Base-by-base conservation (phyloP, 2,888 invertebrate species). In the Epinotia nisella region DNA sequence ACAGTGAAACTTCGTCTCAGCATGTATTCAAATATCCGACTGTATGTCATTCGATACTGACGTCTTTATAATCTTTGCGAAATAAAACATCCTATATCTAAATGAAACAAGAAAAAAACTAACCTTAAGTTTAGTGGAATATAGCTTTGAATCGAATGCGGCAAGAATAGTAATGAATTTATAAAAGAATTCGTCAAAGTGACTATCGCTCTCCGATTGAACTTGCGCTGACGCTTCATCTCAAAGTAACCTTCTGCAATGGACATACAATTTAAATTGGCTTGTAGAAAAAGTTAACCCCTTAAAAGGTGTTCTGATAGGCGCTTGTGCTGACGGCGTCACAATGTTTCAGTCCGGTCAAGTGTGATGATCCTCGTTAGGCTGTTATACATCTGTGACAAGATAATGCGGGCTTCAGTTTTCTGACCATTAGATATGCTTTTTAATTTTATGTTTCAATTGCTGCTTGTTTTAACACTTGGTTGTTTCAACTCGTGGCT, bases 31-130 rank as follows among this genome's bases (percentile, higher is more conserved):
- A 90, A 91, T 89, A 87, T 87, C 85, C 79, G 81, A 82, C 84
- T 85, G 82, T 83, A 78, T 92, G 91, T 92, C 92, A 91, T 90
- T 90, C 86, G 90, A 89, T 91, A 90, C 86, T 91, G 91, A 93
- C 92, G 82, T 92, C 93, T 92, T 92, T 85, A 92, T 91, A 87
- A 88, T 82, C 83, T 3, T 75, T 75, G 73, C 72, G 75, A 72
- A 75, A 61, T 70, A 76, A 79, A 87, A 87, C 65, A 77, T 71
- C 76, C 45, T 75, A 85, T 77, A 56, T 75, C 29, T 24, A 55
- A 3, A 39, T n/a, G 19, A 55, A 10, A 9, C 19, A 60, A 78
- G 10, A 58, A 55, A 3, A 86, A 81, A 78, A 61, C 68, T 19
- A 51, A 78, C 75, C 76, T 74, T 86, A 81, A 24, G 0, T 4